A percentile compares a stretch with the other conserved stretches of the same genome.
These are phyloP conservation scores for Drosophila quinaria DNA, from an alignment of 2,888 invertebrate species.

Conservation along the genomic window DNA sequence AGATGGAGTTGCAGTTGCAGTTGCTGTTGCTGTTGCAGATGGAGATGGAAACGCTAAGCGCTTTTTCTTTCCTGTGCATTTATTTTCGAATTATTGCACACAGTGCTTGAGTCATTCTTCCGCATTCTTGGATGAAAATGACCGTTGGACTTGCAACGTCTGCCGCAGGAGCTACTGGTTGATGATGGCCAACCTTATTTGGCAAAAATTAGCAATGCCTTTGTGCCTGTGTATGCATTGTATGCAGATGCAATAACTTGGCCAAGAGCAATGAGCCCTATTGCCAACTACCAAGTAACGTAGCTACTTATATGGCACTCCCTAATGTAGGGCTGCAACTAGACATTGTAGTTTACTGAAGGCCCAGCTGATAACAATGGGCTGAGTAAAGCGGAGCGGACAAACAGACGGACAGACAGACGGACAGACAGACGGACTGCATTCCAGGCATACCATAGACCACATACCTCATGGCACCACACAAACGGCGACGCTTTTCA, in stretches of 20 bases:
- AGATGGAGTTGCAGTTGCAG: conserved; percentile 48
- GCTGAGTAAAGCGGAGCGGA: conserved; percentile 40
- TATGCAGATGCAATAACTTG: conserved; percentile 60
- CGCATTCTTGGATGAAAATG: conserved; percentile 83
- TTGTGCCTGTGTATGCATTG: conserved; percentile 47
- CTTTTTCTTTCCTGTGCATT: conserved; percentile 75
- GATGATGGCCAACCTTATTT: conserved; percentile 65
- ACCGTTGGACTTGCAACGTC: conserved; percentile 68
- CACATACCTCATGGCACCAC: conserved; percentile 56
- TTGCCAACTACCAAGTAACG: background rate
- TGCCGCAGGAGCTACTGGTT: conserved; percentile 17
- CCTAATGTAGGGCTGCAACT: conserved; percentile 34
- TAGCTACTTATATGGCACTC: conserved; percentile 49
- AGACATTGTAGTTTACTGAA: conserved; percentile 33
- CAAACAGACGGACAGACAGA: conserved; percentile 13
- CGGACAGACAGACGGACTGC: conserved; percentile 45
- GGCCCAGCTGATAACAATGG: conserved; percentile 54
- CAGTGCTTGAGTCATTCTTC: conserved; percentile 82
- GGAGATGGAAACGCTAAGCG: conserved; percentile 71
- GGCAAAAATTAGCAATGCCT: conserved; percentile 70
- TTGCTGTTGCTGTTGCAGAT: conserved; percentile 30
- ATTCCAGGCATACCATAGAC: conserved; percentile 70
- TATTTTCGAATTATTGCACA: conserved; percentile 83
- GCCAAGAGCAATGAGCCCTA: conserved; percentile 5
- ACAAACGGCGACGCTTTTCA: conserved; percentile 65